Conservation (phyloP, 2,797 vertebrate species). For the Chrosomus eos region DNA sequence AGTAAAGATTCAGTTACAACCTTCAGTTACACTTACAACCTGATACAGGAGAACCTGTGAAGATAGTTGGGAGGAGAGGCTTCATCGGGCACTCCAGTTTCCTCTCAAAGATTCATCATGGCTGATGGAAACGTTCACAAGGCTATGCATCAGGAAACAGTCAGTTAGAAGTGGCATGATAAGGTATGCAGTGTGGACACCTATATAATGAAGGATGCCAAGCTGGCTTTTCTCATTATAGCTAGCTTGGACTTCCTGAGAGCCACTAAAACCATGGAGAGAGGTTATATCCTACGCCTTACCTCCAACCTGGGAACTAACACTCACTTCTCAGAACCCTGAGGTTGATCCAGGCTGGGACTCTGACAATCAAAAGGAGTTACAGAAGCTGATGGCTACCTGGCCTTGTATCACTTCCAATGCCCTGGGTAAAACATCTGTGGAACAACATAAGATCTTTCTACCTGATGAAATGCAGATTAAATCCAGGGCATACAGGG, state of each 20-base stretch:
- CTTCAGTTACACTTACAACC: too few relatives aligned
- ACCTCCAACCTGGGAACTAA: too few relatives aligned
- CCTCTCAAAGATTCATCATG: too few relatives aligned
- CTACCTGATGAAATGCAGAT: not conserved
- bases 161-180: not conserved
- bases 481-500: not conserved
- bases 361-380: too few relatives aligned
- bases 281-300: not conserved
- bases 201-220: not conserved
- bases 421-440: not conserved
- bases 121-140: too few relatives aligned
- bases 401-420: not conserved
- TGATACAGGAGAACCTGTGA: too few relatives aligned
- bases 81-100: too few relatives aligned
- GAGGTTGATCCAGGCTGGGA: too few relatives aligned
- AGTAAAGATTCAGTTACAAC: too few relatives aligned
- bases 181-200: not conserved
- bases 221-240: not conserved
- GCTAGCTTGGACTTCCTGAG: not conserved
- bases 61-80: too few relatives aligned
- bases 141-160: not conserved
- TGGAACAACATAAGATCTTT: not conserved
- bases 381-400: too few relatives aligned
- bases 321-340: not conserved
- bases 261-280: too few relatives aligned